These are phyloP conservation scores for Hirtodrosophila trivittata DNA, from an alignment of 2,888 invertebrate species.

Conservation along the genomic window DNA sequence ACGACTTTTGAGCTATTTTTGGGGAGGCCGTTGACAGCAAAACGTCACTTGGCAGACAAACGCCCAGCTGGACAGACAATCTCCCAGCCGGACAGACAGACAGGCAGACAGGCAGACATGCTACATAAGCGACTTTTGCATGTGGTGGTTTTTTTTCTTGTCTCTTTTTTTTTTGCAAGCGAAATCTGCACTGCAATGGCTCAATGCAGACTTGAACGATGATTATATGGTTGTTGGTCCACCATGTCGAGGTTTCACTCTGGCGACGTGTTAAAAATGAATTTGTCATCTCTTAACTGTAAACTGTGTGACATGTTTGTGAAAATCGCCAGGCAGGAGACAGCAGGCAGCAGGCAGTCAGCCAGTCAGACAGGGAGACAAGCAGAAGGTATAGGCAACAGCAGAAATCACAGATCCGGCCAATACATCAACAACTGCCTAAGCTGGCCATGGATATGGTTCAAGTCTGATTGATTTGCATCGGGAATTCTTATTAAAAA, in stretches of 20 bases:
- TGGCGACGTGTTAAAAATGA: slow-evolving; percentile 79
- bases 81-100: slow-evolving; percentile 12
- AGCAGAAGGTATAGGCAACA: too few relatives aligned
- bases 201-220: slow-evolving; percentile 62
- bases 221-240: slow-evolving; percentile 64
- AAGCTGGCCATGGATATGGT: slow-evolving; percentile 24
- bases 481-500: slow-evolving; percentile 71
- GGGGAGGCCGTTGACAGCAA: slow-evolving; percentile 66
- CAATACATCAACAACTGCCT: slow-evolving; percentile 76
- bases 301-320: slow-evolving; percentile 79
- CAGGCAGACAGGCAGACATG: slow-evolving; percentile 19
- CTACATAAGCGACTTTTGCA: slow-evolving; percentile 46
- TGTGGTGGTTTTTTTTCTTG: slow-evolving; percentile 11
- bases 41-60: slow-evolving; percentile 58
- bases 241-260: slow-evolving; percentile 62
- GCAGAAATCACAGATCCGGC: slow-evolving; percentile 61
- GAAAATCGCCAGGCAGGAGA: slow-evolving; percentile 49
- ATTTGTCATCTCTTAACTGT: slow-evolving; percentile 80
- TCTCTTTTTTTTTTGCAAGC: slow-evolving; percentile 6
- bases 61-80: slow-evolving; percentile 9
- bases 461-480: slow-evolving; percentile 83
- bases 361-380: slow-evolving; percentile 6
- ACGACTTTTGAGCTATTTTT: slow-evolving; percentile 53
- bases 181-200: slow-evolving; percentile 69
- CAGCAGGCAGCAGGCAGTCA: slow-evolving; percentile 14